A percentile compares a stretch with the other conserved stretches of the same genome.
phyloP scores from a whole-genome alignment of 2,113 vertebrate species.

The Hucho hucho region DNA sequence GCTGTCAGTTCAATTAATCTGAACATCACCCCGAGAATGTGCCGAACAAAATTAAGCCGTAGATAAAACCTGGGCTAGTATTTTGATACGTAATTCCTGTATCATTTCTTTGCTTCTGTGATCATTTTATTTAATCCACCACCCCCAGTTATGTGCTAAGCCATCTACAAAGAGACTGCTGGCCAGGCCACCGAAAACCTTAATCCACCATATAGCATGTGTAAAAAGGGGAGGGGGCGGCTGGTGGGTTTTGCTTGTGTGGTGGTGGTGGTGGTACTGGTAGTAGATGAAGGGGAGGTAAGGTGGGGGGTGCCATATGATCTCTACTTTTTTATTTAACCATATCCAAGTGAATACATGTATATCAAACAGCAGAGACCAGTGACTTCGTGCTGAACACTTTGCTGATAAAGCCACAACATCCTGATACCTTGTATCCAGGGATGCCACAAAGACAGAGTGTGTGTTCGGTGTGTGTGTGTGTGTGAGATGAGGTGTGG shows the following conservation, averaged over 20 bases:
- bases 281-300: slow-evolving; percentile 23
- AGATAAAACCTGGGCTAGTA: slow-evolving; percentile 98
- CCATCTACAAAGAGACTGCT: slow-evolving; percentile 91
- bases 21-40: slow-evolving; percentile 99
- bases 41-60: slow-evolving; percentile 98
- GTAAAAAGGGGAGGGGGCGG: slow-evolving; percentile 69
- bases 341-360: slow-evolving; percentile 78
- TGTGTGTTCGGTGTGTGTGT: slow-evolving; percentile 12
- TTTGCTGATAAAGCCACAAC: slow-evolving; percentile 67
- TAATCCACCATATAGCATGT: slow-evolving; percentile 84
- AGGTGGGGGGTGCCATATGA: slow-evolving; percentile 55
- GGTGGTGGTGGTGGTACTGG: slow-evolving; percentile 42
- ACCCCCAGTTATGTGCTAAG: slow-evolving; percentile 93
- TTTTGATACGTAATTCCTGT: slow-evolving; percentile 99
- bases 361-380: slow-evolving; percentile 72
- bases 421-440: slow-evolving; percentile 61
- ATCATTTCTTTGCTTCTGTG: slow-evolving; percentile 99
- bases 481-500: background rate
- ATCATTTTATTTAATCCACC: slow-evolving; percentile 99
- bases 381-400: slow-evolving; percentile 62
- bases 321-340: slow-evolving; percentile 65
- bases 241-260: slow-evolving; percentile 57
- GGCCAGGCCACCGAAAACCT: slow-evolving; percentile 79
- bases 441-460: slow-evolving; percentile 55
- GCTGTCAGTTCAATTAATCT: slow-evolving; percentile 99